Conservation (phyloP, 2,797 vertebrate genomes). For the Crotalus adamanteus region DNA sequence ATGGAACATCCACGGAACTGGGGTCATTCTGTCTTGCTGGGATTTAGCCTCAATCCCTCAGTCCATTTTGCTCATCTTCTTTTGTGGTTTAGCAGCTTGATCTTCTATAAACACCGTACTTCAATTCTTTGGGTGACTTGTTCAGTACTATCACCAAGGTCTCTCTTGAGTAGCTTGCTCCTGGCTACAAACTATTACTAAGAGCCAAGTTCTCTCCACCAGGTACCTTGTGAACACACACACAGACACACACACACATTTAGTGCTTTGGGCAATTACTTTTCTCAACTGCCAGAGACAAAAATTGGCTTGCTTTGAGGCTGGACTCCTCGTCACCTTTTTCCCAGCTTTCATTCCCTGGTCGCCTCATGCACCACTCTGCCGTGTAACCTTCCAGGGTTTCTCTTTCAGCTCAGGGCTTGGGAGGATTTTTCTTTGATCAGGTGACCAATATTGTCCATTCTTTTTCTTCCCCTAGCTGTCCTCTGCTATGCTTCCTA, state of each 20-base stretch:
- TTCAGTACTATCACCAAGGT: background rate
- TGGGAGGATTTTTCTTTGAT: background rate
- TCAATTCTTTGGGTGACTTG: background rate
- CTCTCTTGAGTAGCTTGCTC: background rate
- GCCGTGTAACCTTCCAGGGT: background rate
- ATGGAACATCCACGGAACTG: background rate
- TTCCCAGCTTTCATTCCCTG: background rate
- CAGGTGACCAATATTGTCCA: background rate
- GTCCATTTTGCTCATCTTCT: background rate
- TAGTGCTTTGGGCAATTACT: background rate
- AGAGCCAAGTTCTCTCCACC: background rate
- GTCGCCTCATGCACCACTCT: fast-evolving
- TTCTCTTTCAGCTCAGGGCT: background rate
- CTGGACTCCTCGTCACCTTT: background rate
- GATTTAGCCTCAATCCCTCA: background rate
- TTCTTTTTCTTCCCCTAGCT: background rate
- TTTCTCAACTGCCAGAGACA: background rate
- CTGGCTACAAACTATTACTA: background rate
- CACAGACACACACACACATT: no score
- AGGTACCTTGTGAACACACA: background rate
- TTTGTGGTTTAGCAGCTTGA: background rate
- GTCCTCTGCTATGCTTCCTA: background rate
- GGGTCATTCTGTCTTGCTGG: background rate
- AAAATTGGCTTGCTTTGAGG: background rate
- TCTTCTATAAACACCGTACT: background rate